A percentile compares a stretch with the other conserved stretches of the same genome.
These are phyloP conservation scores for Leiothrix lutea DNA, from an alignment of 2,113 vertebrate species.

Conservation along the genomic window DNA sequence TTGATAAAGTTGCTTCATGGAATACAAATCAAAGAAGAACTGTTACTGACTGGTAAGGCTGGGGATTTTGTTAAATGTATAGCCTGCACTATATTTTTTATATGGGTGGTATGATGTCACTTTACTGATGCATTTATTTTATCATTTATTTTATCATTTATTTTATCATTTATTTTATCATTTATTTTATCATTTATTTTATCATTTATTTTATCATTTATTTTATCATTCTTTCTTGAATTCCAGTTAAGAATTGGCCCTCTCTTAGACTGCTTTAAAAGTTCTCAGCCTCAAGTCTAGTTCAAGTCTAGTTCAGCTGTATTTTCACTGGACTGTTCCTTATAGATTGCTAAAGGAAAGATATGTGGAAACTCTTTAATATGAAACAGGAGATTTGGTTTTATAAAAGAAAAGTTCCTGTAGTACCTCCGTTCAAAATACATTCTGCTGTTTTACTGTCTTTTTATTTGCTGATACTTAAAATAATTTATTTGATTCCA, in stretches of 20 bases:
- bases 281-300: not conserved
- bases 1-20: constrained; percentile 72
- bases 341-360: not conserved
- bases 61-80: not conserved
- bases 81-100: not conserved
- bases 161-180: not conserved
- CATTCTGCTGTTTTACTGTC: not conserved
- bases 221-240: not conserved
- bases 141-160: not conserved
- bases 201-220: not conserved
- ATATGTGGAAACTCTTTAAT: not conserved
- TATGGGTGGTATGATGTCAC: rapidly evolving
- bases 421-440: not conserved
- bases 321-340: not conserved
- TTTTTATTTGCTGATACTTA: not conserved
- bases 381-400: not conserved
- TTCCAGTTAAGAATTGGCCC: not conserved
- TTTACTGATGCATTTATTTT: not conserved
- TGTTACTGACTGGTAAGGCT: constrained; percentile 69
- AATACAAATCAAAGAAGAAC: constrained; percentile 59
- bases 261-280: not conserved
- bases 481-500: not conserved
- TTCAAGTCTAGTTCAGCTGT: not conserved
- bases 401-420: not conserved
- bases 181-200: not conserved